Conservation (phyloP, 2,797 vertebrate species). For the Acanthopagrus latus region DNA sequence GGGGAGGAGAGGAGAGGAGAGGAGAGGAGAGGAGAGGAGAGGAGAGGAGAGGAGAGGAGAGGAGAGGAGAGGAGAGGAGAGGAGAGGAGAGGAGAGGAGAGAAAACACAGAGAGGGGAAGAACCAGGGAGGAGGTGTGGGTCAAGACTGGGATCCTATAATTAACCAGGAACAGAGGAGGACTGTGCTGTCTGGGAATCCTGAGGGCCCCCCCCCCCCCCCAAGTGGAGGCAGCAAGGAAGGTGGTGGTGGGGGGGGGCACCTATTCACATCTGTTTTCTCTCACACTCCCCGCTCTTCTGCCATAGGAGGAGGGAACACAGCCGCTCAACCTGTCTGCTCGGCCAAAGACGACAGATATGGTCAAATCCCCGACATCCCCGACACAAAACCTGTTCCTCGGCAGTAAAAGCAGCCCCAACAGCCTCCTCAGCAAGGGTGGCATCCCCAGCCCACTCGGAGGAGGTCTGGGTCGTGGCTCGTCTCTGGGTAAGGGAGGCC, state of each 20-base stretch:
- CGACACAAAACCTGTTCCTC: constrained; percentile 92
- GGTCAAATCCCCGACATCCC: constrained; percentile 93
- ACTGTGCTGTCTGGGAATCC: constrained; percentile 87
- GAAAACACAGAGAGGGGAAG: constrained; percentile 27
- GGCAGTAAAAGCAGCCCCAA: constrained; percentile 92
- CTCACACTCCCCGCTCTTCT: constrained; percentile 67
- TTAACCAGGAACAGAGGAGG: constrained; percentile 85
- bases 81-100: constrained; percentile 20
- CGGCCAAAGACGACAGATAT: constrained; percentile 94
- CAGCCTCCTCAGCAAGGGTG: constrained; percentile 88
- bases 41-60: constrained; percentile 16
- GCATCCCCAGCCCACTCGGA: constrained; percentile 93
- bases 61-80: constrained; percentile 39
- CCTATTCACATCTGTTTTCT: constrained; percentile 77
- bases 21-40: constrained; percentile 39
- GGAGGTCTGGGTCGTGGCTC: constrained; percentile 87
- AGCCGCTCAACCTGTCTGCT: constrained; percentile 97
- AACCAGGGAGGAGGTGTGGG: constrained; percentile 65
- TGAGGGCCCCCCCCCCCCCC: constrained; percentile 76
- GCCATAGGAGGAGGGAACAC: constrained; percentile 93
- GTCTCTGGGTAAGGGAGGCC: constrained; percentile 89
- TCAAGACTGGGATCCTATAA: constrained; percentile 89
- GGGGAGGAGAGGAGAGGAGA: constrained; percentile 30
- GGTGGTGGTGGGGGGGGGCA: constrained; percentile 19
- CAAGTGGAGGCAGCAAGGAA: constrained; percentile 58